Percentiles rank a stretch among this genome's conserved stretches.
Conservation (phyloP, 2,797 vertebrate species). For the Xiphorhynchus erythropygius region DNA sequence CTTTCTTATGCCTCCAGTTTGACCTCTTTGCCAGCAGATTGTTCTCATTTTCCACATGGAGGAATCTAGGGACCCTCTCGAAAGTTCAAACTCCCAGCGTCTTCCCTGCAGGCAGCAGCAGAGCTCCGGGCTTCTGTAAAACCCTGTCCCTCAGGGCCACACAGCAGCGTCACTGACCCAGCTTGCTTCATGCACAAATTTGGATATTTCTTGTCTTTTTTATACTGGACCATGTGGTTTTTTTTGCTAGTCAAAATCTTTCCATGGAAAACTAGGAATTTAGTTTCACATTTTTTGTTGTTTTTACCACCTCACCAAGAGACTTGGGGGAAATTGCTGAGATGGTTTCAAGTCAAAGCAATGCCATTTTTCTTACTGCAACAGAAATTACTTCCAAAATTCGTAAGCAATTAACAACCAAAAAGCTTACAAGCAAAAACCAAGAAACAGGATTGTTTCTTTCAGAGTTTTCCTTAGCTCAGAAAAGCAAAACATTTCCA, state of each 20-base stretch:
- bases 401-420: background rate
- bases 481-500: background rate
- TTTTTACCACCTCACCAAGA: background rate
- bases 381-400: constrained; percentile 40
- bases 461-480: background rate
- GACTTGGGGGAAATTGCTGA: constrained; percentile 23
- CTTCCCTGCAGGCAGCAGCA: background rate
- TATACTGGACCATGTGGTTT: no score
- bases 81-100: constrained; percentile 24
- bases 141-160: background rate
- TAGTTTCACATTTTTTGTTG: background rate
- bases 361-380: constrained; percentile 6
- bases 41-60: constrained; percentile 72
- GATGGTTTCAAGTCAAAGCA: constrained; percentile 3
- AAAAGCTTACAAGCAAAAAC: background rate
- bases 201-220: background rate
- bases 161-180: background rate
- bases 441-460: background rate
- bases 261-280: background rate
- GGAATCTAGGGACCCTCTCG: constrained; percentile 43
- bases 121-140: background rate
- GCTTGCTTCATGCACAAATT: background rate
- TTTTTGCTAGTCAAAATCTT: background rate
- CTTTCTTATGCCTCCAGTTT: constrained; percentile 59
- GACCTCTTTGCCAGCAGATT: constrained; percentile 70